These are phyloP conservation scores for Eristalinus sepulchralis DNA, from an alignment of 2,888 invertebrate species.

Conservation along the genomic window DNA sequence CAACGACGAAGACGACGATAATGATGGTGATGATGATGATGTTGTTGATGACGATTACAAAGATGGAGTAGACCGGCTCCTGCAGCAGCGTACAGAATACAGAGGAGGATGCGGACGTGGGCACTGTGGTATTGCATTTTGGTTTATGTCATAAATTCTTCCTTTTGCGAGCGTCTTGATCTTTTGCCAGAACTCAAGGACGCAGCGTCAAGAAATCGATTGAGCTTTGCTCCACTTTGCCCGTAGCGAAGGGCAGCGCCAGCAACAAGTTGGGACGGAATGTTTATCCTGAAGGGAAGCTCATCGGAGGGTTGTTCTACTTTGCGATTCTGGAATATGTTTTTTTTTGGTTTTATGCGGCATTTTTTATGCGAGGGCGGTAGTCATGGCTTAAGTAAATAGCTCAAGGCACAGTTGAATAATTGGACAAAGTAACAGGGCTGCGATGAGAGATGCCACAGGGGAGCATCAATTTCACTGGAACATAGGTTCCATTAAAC, in stretches of 20 bases:
- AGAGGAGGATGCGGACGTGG: constrained; percentile 17
- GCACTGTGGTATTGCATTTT: constrained; percentile 38
- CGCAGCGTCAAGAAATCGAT: constrained; percentile 18
- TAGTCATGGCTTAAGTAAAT: not conserved
- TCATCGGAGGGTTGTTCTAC: not conserved
- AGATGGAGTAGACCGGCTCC: constrained; percentile 69
- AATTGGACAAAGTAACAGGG: not conserved
- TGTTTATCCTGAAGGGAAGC: not conserved
- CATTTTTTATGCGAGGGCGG: not conserved
- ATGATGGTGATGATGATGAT: not conserved
- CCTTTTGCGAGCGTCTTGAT: constrained; percentile 38
- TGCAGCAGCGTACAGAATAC: constrained; percentile 27
- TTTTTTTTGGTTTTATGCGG: not conserved
- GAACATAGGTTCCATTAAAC: not conserved
- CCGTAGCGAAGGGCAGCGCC: not conserved
- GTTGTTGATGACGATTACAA: constrained; percentile 6
- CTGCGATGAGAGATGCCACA: not conserved
- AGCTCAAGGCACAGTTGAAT: not conserved
- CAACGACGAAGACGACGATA: not conserved
- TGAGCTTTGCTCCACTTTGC: not conserved
- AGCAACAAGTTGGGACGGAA: constrained; percentile 25
- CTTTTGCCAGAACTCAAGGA: constrained; percentile 54
- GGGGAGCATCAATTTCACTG: not conserved
- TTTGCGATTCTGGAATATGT: not conserved
- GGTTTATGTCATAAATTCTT: constrained; percentile 35